Evolutionary conservation across 2,888 invertebrate species (phyloP), one percentile per base, ranked within the genome.

Genomic region (Thera obeliscata): DNA sequence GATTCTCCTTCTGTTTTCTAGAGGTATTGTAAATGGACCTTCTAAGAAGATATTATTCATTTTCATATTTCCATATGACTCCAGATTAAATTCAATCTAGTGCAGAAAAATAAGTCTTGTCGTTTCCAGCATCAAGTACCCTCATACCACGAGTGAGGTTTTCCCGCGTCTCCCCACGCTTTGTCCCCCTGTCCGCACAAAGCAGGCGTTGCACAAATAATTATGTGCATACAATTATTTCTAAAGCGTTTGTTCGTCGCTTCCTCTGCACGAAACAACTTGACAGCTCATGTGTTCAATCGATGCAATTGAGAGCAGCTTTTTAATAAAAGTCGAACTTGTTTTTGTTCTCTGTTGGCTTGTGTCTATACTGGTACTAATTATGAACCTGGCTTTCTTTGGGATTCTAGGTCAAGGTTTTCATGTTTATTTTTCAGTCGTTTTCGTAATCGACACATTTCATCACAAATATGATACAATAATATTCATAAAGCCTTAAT

Each of bases 151-250:
- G 76, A 79, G 73, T 70, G 76, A 74, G 77, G 73, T 80, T 76
- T 71, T 49, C 78, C 75, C 82, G 75, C 79, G 73, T 82, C 79
- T 79, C 73, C 74, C 77, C 70, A 69, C 71, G 78, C 86, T 88
- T 89, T 88, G 88, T 89, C 85, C 87, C 77, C 79, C 77, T 86
- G 87, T 85, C 88, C 85, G 81, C 81, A 87, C 85, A 89, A 90
- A 90, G 87, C 87, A 80, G 80, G 82, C 86, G 84, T 78, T 89
- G 88, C 88, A 88, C 90, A 90, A 91, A 91, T 91, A 90, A 92
- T 92, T 92, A 92, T 93, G 91, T 91, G 91, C 92, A 93, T 92
- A 90, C 89, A 87, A 90, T 91, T 91, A 91, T 90, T 88, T 87
- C 80, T 84, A 88, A 89, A 89, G 82, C 88, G 86, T 81, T 85